These are phyloP conservation scores for Glareola pratincola DNA, from an alignment of 2,113 vertebrate genomes.

Conservation along the genomic window DNA sequence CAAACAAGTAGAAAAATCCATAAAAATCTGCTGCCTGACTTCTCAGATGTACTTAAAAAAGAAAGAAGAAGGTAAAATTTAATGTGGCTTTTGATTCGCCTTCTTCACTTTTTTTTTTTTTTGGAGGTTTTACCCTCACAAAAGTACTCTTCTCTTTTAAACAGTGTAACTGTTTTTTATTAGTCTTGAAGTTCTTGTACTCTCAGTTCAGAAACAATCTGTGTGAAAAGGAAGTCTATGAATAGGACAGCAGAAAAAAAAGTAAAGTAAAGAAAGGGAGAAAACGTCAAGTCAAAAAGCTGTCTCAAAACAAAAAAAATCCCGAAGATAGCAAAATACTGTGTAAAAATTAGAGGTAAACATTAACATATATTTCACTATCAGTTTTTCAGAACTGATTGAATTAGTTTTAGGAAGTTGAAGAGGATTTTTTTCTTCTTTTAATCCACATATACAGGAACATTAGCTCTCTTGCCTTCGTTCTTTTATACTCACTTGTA, in stretches of 20 bases:
- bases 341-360: background rate
- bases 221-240: background rate
- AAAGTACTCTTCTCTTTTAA: background rate
- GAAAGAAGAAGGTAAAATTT: conserved; percentile 55
- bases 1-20: conserved; percentile 78
- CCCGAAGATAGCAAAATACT: background rate
- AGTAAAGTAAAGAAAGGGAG: background rate
- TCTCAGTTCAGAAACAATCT: background rate
- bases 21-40: conserved; percentile 63
- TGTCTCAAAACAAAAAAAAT: background rate
- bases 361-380: background rate
- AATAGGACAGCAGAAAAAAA: background rate
- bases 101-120: background rate
- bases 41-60: conserved; percentile 72
- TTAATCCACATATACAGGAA: background rate
- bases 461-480: background rate
- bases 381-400: background rate
- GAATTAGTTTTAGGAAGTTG: background rate
- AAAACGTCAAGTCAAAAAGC: background rate
- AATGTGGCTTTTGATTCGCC: conserved; percentile 40
- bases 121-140: background rate
- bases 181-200: background rate
- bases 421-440: background rate
- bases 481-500: background rate
- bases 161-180: background rate